Base-by-base conservation (phyloP, 1,140 invertebrate species). In the Dendrolimus kikuchii region DNA sequence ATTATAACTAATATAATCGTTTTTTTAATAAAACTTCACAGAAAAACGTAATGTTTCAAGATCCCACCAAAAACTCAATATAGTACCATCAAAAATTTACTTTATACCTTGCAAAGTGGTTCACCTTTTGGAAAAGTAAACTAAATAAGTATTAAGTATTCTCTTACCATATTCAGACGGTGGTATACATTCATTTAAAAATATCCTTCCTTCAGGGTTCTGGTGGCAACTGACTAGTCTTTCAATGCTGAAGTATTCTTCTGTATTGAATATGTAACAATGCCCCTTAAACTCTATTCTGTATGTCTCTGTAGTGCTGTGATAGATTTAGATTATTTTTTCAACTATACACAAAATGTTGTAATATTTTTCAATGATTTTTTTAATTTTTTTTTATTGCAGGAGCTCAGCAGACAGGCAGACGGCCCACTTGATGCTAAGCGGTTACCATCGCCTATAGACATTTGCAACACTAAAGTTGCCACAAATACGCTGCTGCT, bases 101-200 rank as follows among this genome's bases (percentile, higher is more conserved):
- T 40, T 7, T 5, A 50, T 23, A 40, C 7, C 0, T n/a, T 7
- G 9, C 5, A 8, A 10, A 39, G 37, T 42, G 10, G 8, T 7
- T 9, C 9, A n/a, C 7, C 38, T 23, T 41, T n/a, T 7, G 10
- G n/a, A 38, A 45, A 38, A 51, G 38, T 8, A 48, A 38, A 47
- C 4, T 48, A 48, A 38, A 7, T 5, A 10, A 10, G 5, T 46
- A 4, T 9, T 46, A 55, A 44, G 46, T 39, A 7, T n/a, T n/a
- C 10, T 64, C 71, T 71, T 89, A 95, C 93, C 95, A 88, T 95
- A 95, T 89, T 95, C 94, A 3, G 95, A 95, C 8, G 95, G 92
- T 43, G 93, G 94, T 70, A 96, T 89, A 66, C 94, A 95, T 76
- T 95, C 93, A 41, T 90, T 88, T 5, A 95, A 75, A 67, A 88